phyloP scores from a whole-genome alignment of 2,113 vertebrate species.

The Chauna torquata region DNA sequence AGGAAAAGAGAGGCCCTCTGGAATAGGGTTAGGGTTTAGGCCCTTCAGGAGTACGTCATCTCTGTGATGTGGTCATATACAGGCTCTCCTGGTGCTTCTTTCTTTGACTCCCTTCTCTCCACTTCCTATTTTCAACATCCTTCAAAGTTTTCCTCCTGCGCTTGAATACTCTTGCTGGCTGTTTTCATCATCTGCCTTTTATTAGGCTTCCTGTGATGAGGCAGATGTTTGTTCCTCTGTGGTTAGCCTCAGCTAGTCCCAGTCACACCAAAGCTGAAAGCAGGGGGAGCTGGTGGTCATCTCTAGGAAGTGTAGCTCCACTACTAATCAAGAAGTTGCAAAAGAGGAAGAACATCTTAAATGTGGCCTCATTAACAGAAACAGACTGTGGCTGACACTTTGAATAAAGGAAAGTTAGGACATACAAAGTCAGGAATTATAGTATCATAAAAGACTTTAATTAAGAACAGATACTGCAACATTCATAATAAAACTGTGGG shows the following conservation, averaged over 20 bases:
- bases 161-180: background rate
- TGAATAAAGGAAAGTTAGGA: background rate
- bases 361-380: background rate
- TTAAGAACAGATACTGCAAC: background rate
- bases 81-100: fast-evolving
- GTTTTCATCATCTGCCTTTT: background rate
- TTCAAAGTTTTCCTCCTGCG: background rate
- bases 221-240: background rate
- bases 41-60: background rate
- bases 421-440: background rate
- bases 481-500: background rate
- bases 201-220: background rate
- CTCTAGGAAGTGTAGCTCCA: background rate
- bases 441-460: background rate
- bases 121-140: background rate
- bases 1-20: background rate
- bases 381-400: background rate
- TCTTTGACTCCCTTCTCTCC: background rate
- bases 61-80: background rate
- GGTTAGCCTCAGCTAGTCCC: background rate
- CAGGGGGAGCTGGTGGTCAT: background rate
- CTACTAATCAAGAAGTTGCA: background rate
- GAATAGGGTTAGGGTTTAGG: background rate
- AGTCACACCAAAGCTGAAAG: background rate
- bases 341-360: background rate